A percentile compares a stretch with the other conserved stretches of the same genome.
phyloP scores from a whole-genome alignment of 1,140 invertebrate genomes.

The Popillia japonica region DNA sequence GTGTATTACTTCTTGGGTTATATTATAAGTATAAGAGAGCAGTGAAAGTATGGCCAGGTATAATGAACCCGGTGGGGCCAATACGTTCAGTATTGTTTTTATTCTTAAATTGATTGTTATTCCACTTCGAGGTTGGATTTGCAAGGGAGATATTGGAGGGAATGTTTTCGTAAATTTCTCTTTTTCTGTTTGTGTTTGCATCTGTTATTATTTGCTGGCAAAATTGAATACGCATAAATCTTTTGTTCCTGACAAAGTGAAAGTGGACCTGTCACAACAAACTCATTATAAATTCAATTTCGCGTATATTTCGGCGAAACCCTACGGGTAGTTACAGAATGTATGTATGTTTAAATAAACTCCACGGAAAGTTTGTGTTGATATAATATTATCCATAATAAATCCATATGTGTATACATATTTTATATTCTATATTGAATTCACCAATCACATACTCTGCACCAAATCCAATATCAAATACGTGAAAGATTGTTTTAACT shows the following conservation, averaged over 20 bases:
- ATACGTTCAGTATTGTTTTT: background rate
- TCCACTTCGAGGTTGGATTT: background rate
- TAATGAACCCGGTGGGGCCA: background rate
- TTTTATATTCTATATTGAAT: no score
- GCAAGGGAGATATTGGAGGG: background rate
- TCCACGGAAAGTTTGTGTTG: no score
- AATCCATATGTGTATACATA: no score
- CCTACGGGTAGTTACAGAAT: no score
- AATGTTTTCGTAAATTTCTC: background rate
- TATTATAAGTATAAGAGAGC: no score
- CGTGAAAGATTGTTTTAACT: no score
- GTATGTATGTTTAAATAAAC: no score
- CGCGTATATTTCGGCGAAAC: no score
- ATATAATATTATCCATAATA: no score
- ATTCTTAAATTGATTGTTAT: background rate
- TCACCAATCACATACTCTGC: no score
- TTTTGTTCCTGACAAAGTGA: background rate
- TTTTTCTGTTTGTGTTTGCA: background rate
- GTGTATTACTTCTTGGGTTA: background rate
- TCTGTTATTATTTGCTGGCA: background rate
- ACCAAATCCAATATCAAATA: no score
- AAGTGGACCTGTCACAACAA: background rate
- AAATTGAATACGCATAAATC: slow-evolving; percentile 1
- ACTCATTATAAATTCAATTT: background rate
- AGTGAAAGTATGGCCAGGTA: slow-evolving; percentile 15